Percentiles rank a stretch among this genome's conserved stretches.
Evolutionary conservation across 2,888 invertebrate genomes (phyloP).

Genomic region (Aspidapion aeneum): DNA sequence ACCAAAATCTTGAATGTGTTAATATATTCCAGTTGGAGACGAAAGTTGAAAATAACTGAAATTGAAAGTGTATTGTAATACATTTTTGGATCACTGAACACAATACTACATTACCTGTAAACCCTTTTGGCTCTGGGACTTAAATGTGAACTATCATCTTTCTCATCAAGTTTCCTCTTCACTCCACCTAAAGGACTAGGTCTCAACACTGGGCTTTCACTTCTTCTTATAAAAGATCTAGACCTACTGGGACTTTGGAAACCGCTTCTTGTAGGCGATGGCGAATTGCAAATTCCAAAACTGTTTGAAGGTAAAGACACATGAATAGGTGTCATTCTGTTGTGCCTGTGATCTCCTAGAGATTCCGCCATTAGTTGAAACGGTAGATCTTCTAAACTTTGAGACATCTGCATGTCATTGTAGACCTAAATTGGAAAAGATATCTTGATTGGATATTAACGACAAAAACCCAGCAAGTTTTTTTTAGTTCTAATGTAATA

Average conservation of each 20-base stretch:
- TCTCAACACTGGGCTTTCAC: conserved; percentile 84
- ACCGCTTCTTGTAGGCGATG: conserved; percentile 44
- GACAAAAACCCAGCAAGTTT: too few species aligned
- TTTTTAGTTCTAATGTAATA: too few species aligned
- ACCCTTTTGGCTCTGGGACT: conserved; percentile 49
- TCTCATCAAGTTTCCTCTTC: conserved; percentile 63
- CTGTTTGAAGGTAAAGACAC: conserved; percentile 47
- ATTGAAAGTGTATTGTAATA: too few species aligned
- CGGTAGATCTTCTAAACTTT: conserved; percentile 85
- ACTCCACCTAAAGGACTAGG: conserved; percentile 63
- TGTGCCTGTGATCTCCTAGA: conserved; percentile 33
- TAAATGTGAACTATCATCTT: conserved; percentile 44
- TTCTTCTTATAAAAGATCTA: conserved; percentile 63
- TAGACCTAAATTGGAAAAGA: too few species aligned
- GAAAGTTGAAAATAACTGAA: too few species aligned
- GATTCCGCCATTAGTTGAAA: conserved; percentile 66
- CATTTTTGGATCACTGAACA: too few species aligned
- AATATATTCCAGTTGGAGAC: too few species aligned
- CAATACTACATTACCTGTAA: too few species aligned
- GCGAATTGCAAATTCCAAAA: conserved; percentile 42
- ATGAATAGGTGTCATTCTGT: conserved; percentile 48
- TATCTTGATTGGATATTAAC: too few species aligned
- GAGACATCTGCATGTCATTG: conserved; percentile 90
- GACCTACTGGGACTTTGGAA: conserved; percentile 65
- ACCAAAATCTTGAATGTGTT: too few species aligned